Evolutionary conservation across 2,888 invertebrate genomes (phyloP).

Genomic region (Sussaba pulchella): DNA sequence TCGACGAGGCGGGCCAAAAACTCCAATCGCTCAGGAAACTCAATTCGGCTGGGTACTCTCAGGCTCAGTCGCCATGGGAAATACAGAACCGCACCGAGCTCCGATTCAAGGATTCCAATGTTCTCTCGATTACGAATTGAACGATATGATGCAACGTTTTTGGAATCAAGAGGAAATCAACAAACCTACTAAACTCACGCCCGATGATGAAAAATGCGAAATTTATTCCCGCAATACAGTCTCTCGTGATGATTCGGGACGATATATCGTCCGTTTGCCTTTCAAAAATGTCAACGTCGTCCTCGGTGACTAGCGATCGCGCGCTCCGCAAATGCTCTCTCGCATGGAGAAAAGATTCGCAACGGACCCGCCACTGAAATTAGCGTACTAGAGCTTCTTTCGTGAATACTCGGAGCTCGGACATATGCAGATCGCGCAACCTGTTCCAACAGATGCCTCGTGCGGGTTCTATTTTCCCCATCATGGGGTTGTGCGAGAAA

Average conservation of each 20-base stretch:
- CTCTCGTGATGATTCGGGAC: too few relatives aligned
- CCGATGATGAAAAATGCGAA: too few relatives aligned
- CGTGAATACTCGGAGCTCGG: slow-evolving; percentile 36
- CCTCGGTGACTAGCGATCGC: slow-evolving; percentile 18
- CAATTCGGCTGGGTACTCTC: slow-evolving; percentile 39
- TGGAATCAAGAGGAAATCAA: too few relatives aligned
- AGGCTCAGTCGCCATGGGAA: slow-evolving; percentile 16
- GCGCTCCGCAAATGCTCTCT: slow-evolving; percentile 18
- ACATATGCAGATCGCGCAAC: slow-evolving; percentile 35
- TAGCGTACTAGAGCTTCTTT: slow-evolving; percentile 23
- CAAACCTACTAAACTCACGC: too few relatives aligned
- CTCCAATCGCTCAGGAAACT: slow-evolving; percentile 37
- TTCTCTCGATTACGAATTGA: slow-evolving; percentile 16
- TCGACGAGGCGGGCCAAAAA: neutral
- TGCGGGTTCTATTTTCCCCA: too few relatives aligned
- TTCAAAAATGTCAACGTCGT: slow-evolving; percentile 21
- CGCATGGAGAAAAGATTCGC: too few relatives aligned
- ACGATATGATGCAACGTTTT: slow-evolving; percentile 9
- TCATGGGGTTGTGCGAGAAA: too few relatives aligned
- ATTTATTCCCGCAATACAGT: too few relatives aligned
- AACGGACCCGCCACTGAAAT: slow-evolving; percentile 24
- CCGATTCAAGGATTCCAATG: slow-evolving; percentile 22
- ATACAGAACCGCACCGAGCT: neutral
- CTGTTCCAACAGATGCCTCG: too few relatives aligned
- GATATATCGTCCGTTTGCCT: slow-evolving; percentile 30